These are phyloP conservation scores for Drosophila bifasciata DNA, from an alignment of 1,140 invertebrate species.

Conservation along the genomic window DNA sequence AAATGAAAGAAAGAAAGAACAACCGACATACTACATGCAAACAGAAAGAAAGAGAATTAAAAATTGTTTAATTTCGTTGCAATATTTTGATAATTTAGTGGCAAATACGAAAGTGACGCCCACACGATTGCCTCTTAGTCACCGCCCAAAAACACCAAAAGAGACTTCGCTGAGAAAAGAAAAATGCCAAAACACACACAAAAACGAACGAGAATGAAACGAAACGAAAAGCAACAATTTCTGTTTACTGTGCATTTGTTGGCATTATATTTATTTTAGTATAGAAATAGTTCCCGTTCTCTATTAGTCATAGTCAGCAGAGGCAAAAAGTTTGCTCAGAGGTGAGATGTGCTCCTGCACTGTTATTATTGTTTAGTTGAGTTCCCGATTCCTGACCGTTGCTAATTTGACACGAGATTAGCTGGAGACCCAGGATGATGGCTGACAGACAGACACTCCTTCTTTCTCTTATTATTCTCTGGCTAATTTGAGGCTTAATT, in stretches of 20 bases:
- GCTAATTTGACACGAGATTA: slow-evolving; percentile 71
- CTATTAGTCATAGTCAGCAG: no score
- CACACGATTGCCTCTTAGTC: slow-evolving; percentile 52
- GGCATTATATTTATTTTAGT: no score
- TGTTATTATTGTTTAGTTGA: neutral
- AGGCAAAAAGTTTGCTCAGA: slow-evolving; percentile 5
- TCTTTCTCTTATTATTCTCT: slow-evolving; percentile 55
- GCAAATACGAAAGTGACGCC: slow-evolving; percentile 38
- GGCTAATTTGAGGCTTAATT: slow-evolving; percentile 63
- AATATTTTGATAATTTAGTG: slow-evolving; percentile 75
- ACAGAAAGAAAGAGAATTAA: slow-evolving; percentile 21
- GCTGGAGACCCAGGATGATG: slow-evolving; percentile 31
- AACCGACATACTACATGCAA: slow-evolving; percentile 6
- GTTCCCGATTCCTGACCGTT: slow-evolving; percentile 52
- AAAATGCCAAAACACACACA: slow-evolving; percentile 7
- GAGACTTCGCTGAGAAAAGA: slow-evolving; percentile 9
- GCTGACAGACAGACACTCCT: slow-evolving; percentile 36
- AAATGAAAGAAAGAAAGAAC: slow-evolving; percentile 20
- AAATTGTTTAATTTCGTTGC: slow-evolving; percentile 54
- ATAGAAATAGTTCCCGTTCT: no score
- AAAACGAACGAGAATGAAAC: slow-evolving; percentile 35
- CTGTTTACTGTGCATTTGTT: slow-evolving; percentile 43
- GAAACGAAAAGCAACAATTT: slow-evolving; percentile 14
- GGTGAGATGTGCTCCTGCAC: slow-evolving; percentile 12
- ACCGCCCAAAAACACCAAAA: slow-evolving; percentile 12